These are phyloP conservation scores for Drosophila nigricruria DNA, from an alignment of 2,888 invertebrate species.

Conservation along the genomic window DNA sequence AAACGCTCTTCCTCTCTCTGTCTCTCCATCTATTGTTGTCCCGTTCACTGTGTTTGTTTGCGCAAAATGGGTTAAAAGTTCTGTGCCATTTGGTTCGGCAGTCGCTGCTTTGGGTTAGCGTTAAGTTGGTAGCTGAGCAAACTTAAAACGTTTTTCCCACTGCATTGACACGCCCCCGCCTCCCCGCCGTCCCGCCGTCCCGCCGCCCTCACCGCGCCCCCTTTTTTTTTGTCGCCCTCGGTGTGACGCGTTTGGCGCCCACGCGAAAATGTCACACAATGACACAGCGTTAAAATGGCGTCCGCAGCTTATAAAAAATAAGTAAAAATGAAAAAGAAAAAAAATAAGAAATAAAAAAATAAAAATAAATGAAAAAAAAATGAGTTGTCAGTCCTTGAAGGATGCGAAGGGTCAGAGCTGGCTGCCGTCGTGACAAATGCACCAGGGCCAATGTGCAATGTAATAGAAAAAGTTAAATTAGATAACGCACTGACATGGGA, in stretches of 20 bases:
- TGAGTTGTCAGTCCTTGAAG: conserved; percentile 66
- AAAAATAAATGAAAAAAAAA: conserved; percentile 25
- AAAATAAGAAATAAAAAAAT: conserved; percentile 10
- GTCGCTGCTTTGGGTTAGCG: conserved; percentile 48
- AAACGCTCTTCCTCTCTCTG: conserved; percentile 3
- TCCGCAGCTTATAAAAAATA: conserved; percentile 36
- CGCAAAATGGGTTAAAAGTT: conserved; percentile 73
- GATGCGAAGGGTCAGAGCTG: conserved; percentile 50
- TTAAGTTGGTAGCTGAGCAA: conserved; percentile 50
- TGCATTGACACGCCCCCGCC: not conserved
- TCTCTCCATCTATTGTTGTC: not conserved
- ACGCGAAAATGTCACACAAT: conserved; percentile 74
- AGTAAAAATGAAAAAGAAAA: conserved; percentile 11
- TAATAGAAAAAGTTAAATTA: conserved; percentile 81
- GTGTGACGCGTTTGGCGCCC: conserved; percentile 31
- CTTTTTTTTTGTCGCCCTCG: not conserved
- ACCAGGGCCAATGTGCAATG: conserved; percentile 68
- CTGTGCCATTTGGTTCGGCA: conserved; percentile 32
- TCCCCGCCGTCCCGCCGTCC: no score
- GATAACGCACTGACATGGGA: conserved; percentile 67
- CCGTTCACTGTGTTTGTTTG: conserved; percentile 44
- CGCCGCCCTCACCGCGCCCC: not conserved
- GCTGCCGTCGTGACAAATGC: conserved; percentile 70
- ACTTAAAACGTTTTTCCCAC: conserved; percentile 42
- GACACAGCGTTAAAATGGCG: conserved; percentile 74